A percentile compares a stretch with the other conserved stretches of the same genome.
These are phyloP conservation scores for Prionailurus bengalensis DNA, from an alignment of 2,113 vertebrate genomes.

Conservation along the genomic window DNA sequence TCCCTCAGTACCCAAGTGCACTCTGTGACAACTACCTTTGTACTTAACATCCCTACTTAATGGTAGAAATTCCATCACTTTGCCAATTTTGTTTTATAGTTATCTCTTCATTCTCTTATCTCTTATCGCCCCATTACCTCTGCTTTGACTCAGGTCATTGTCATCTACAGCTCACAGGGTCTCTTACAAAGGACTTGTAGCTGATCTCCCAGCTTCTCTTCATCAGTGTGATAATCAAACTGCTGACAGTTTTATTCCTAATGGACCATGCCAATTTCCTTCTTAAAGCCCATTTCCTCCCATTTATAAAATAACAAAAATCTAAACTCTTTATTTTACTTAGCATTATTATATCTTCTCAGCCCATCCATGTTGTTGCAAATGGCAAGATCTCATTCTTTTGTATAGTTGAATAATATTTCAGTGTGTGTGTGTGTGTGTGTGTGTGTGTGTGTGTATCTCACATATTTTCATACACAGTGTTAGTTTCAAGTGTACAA, in stretches of 20 bases:
- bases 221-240: neutral
- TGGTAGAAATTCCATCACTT: neutral
- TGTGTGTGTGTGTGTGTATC: neutral
- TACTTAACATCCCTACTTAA: neutral
- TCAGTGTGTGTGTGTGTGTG: neutral
- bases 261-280: neutral
- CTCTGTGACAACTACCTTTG: neutral
- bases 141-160: neutral
- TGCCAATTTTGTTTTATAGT: neutral
- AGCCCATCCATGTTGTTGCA: neutral
- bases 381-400: neutral
- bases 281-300: neutral
- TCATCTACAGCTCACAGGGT: neutral
- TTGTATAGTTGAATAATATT: neutral
- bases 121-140: neutral
- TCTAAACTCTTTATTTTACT: neutral
- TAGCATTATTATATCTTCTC: neutral
- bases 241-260: neutral
- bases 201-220: neutral
- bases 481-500: neutral
- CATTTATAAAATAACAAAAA: slow-evolving; percentile 19
- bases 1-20: fast-evolving
- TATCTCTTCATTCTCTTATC: neutral
- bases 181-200: neutral
- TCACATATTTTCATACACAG: neutral